Evolutionary conservation across 2,888 invertebrate genomes (phyloP).

Genomic region (Neoaliturus tenellus): DNA sequence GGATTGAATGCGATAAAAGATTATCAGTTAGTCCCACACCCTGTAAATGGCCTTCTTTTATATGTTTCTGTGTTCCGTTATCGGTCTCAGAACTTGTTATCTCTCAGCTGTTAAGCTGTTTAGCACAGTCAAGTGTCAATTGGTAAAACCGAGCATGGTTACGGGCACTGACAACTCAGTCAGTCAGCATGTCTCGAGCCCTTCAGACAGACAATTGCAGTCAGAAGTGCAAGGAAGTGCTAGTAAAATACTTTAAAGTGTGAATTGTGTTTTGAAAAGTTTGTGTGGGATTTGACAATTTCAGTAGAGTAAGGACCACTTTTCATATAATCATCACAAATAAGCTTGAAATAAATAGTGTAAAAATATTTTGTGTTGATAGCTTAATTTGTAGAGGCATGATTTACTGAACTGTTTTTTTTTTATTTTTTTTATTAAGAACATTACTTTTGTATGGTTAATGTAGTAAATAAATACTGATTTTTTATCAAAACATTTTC

Average conservation of each 20-base stretch:
- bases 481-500: too few species aligned
- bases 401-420: too few species aligned
- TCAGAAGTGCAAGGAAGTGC: background rate
- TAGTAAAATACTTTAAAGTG: background rate
- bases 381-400: too few species aligned
- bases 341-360: too few species aligned
- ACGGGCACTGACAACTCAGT: background rate
- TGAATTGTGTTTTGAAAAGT: background rate
- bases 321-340: too few species aligned
- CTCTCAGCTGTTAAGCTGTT: background rate
- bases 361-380: too few species aligned
- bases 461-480: too few species aligned
- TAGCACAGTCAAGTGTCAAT: background rate
- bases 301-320: background rate
- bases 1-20: background rate
- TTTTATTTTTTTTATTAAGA: too few species aligned
- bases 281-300: background rate
- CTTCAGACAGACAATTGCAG: background rate
- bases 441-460: too few species aligned
- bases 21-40: background rate
- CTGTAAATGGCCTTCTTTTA: background rate
- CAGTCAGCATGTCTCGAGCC: background rate
- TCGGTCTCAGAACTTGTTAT: background rate
- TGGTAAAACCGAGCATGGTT: background rate
- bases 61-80: background rate